phyloP scores from a whole-genome alignment of 2,797 vertebrate genomes.

The Eospalax fontanierii region DNA sequence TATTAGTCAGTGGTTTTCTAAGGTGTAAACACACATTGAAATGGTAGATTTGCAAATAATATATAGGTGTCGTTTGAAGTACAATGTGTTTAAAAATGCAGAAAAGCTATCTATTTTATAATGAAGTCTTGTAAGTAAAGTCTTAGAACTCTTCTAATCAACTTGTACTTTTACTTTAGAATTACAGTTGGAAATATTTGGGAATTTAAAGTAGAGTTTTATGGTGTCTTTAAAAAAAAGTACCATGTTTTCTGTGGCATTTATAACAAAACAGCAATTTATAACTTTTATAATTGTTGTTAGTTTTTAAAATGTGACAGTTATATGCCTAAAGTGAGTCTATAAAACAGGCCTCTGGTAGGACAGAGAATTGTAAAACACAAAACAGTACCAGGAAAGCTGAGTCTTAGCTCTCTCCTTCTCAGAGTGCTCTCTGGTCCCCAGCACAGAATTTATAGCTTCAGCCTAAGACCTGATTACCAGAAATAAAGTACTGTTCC shows the following conservation, averaged over 20 bases:
- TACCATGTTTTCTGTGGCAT: background rate
- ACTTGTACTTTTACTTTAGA: conserved; percentile 37
- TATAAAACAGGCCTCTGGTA: background rate
- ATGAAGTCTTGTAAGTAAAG: background rate
- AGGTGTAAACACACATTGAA: background rate
- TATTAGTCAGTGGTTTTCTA: conserved; percentile 41
- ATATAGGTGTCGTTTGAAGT: background rate
- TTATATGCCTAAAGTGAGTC: background rate
- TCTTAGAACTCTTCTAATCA: background rate
- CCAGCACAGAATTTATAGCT: background rate
- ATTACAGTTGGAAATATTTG: conserved; percentile 23
- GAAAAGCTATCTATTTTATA: background rate
- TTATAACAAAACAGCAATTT: background rate
- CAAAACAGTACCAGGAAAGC: background rate
- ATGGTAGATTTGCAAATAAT: conserved; percentile 5
- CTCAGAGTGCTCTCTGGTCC: background rate
- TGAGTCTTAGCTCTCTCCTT: background rate
- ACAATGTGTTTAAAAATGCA: background rate
- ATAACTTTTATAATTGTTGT: conserved; percentile 27
- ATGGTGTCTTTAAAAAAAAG: background rate
- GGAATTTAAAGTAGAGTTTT: conserved; percentile 50
- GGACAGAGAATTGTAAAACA: background rate
- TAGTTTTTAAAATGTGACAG: background rate
- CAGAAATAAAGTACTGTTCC: background rate
- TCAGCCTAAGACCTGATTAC: background rate